Evolutionary conservation across 2,113 vertebrate species (phyloP), one percentile per base, ranked within the genome.

Genomic region (Carassius auratus): DNA sequence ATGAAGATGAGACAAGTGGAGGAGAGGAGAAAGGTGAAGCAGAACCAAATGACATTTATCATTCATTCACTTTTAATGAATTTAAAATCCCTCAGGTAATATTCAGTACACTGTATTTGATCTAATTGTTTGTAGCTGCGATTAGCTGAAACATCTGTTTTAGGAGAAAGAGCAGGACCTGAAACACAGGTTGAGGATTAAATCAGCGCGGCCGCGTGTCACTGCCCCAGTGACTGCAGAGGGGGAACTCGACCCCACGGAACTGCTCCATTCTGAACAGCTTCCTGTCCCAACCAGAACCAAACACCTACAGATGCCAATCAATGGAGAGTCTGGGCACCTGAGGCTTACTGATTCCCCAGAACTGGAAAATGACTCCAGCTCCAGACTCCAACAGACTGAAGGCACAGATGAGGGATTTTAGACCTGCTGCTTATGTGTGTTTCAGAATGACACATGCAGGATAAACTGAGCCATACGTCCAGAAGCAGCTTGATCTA

Each of bases 1-100:
- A 92, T 94, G 84, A 96, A 94, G 91, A 94, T 95, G 88, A 92
- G 57, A 87, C 94, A 90, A 0, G 93, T 81, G 12, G 94, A 96
- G 83, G 92, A 90, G 15, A 92, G 91, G 85, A 93, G 93, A 64
- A 94, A 95, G 94, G 95, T 96, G 50, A 23, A 78, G 9, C 73
- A 76, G 1, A 69, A 48, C 33, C 30, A 71, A 38, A 10, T 21
- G 3, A 10, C 77, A 75, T 14, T 23, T 21, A 75, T 23, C n/a
- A 12, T 21, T 38, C 33, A 21, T 9, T 71, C 9, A 36, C 1
- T 71, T 19, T 38, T 21, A 38, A 59, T 21, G 68, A 8, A 21
- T 71, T 19, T 71, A 21, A 68, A 38, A 38, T 71, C 33, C 19
- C 8, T 8, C 1, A 9, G 1, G 30, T 38, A 69, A 69, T 4